Evolutionary conservation across 2,888 invertebrate genomes (phyloP).

Genomic region (Nemotelus pantherinus): DNA sequence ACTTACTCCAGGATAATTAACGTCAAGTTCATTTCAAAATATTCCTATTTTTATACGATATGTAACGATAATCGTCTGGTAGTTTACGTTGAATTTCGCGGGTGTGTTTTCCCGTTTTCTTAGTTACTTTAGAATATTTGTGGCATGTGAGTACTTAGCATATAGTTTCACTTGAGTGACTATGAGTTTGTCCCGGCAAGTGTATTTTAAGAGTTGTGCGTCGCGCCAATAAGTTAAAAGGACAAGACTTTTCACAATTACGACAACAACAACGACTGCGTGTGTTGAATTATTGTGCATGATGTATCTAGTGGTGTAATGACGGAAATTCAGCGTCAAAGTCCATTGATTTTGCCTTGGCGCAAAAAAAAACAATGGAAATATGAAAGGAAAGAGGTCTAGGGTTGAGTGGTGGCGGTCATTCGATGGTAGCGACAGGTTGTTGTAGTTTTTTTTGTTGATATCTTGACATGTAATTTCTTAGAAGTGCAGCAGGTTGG

Average conservation of each 20-base stretch:
- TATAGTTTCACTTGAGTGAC: conserved; percentile 22
- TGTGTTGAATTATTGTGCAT: not conserved
- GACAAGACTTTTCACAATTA: not conserved
- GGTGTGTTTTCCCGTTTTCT: not conserved
- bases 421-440: conserved; percentile 31
- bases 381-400: not conserved
- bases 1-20: too few species aligned
- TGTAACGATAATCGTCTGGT: not conserved
- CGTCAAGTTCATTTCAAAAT: too few species aligned
- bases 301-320: not conserved
- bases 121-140: not conserved
- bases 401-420: not conserved
- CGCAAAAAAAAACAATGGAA: not conserved
- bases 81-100: not conserved
- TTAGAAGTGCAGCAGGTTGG: conserved; percentile 18
- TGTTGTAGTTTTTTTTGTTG: conserved; percentile 23
- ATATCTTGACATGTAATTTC: conserved; percentile 25
- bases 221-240: not conserved
- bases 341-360: not conserved
- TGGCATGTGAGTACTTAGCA: conserved; percentile 5
- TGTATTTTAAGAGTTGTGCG: not conserved
- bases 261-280: not conserved
- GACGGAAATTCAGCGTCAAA: not conserved
- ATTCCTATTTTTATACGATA: too few species aligned
- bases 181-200: conserved; percentile 12